Base-by-base conservation (phyloP, 1,140 invertebrate species). In the Antheraea pernyi region DNA sequence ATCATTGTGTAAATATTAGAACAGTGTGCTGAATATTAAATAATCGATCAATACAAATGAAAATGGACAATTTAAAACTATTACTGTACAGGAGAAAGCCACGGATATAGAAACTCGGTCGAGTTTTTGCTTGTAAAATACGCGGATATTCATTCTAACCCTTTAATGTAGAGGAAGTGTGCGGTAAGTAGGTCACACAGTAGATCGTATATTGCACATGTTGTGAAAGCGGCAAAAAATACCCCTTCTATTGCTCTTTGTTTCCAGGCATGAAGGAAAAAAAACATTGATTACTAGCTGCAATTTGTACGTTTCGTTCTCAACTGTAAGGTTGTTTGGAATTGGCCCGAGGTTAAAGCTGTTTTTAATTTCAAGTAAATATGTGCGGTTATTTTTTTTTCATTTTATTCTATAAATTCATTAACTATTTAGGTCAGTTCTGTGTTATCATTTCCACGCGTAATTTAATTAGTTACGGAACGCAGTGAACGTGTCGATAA, bases 141-240 rank as follows among this genome's bases (percentile, higher is more conserved):
- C 77, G 82, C 79, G 82, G 82, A 88, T 88, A 88, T 89, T 81
- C 78, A 71, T 87, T 88, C 83, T 80, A 90, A 89, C 88, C 83
- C 85, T 89, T 87, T 86, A 86, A 86, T 84, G 88, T 81, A 84
- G 77, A 91, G 89, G 89, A 92, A 90, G 88, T 90, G 87, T 86
- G 85, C 46, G 73, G 70, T 89, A 91, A 91, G 87, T 92, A 88
- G 89, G 89, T 92, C 89, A 92, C 75, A 83, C 75, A 80, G 79
- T 76, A 77, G 80, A 86, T 87, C 82, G 65, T 82, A 76, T 83
- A 91, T 88, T 89, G 88, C 89, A 92, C 86, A 92, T 92, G 89
- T 89, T 91, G 87, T 88, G 86, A 89, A 91, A 91, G 87, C 88
- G 79, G 77, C 77, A 88, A 90, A 90, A 67, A 91, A 90, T 89